Evolutionary conservation across 2,888 invertebrate species (phyloP), one percentile per base, ranked within the genome.

Genomic region (Druceiella hillmani): DNA sequence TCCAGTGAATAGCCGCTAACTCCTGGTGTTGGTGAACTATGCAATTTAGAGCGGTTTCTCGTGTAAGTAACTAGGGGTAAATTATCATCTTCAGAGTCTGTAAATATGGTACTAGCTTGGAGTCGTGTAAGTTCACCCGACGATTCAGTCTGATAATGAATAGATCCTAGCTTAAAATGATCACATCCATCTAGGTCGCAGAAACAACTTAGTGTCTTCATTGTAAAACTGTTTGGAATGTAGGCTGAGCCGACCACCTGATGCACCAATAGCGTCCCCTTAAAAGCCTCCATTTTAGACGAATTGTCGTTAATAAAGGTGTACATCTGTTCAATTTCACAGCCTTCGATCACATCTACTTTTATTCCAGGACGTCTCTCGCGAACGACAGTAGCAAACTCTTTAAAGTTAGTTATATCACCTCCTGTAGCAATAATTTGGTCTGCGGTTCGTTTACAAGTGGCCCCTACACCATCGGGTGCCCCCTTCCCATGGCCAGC

Each of bases 381-480:
- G 9, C 37, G 37, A 31, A 51, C 32, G 16, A 43, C 46, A 38
- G 40, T 20, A 38, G 30, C 41, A 41, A 54, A 50, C 30, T 46
- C 43, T 13, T 47, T 32, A 14, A 52, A 39, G 25, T 52, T 45
- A 22, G 50, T 49, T 16, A 57, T 48, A 44, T 57, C 55, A 30
- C 45, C 48, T 49, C 53, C 53, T 33, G 35, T 32, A 40, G 55
- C 54, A 17, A 58, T 48, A 2, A 55, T 40, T 43, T 46, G 30
- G 40, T 58, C 53, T 28, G 57, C 56, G 7, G 52, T 56, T 50
- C 55, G 34, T 38, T 60, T 58, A 39, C 55, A 55, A 4, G 47
- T 48, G 12, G 51, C 57, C 9, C 56, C 55, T 28, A 57, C 43
- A 36, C 55, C 55, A 51, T 56, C 54, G 3, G 56, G 52, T 29